Percentiles rank a stretch among this genome's conserved stretches.
Conservation (phyloP, 2,797 vertebrate genomes). For the Tolypeutes matacus region DNA sequence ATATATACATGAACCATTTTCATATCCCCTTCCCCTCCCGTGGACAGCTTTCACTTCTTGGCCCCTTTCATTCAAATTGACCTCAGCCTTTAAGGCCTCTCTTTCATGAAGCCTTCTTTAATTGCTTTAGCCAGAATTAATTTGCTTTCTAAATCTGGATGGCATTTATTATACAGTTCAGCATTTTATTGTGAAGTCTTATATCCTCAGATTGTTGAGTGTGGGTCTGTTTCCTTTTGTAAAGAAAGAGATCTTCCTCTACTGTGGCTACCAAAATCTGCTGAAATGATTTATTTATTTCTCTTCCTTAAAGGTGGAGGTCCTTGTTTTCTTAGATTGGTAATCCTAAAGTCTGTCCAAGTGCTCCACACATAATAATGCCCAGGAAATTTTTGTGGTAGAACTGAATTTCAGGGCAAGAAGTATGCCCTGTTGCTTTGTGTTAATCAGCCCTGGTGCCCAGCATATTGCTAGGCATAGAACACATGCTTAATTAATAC, state of each 20-base stretch:
- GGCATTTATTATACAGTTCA: conserved; percentile 20
- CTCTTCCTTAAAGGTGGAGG: background rate
- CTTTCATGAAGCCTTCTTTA: background rate
- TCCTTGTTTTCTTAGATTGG: background rate
- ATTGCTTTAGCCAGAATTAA: background rate
- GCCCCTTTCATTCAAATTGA: background rate
- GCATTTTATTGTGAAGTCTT: background rate
- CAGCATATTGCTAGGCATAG: background rate
- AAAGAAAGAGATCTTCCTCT: background rate
- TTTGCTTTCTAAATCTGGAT: background rate
- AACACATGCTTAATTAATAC: background rate
- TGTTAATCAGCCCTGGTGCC: background rate
- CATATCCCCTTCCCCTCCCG: background rate
- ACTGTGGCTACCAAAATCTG: background rate
- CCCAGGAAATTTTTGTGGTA: background rate
- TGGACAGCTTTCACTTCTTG: background rate
- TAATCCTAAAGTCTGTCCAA: background rate
- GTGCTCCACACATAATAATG: background rate
- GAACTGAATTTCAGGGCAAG: background rate
- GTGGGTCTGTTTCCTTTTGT: background rate
- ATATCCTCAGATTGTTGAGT: background rate
- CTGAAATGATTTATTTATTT: background rate
- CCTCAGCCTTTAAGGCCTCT: background rate
- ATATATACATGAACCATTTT: background rate
- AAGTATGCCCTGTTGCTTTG: background rate